Base-by-base conservation (phyloP, 2,797 vertebrate genomes). In the Hemitrygon akajei region DNA sequence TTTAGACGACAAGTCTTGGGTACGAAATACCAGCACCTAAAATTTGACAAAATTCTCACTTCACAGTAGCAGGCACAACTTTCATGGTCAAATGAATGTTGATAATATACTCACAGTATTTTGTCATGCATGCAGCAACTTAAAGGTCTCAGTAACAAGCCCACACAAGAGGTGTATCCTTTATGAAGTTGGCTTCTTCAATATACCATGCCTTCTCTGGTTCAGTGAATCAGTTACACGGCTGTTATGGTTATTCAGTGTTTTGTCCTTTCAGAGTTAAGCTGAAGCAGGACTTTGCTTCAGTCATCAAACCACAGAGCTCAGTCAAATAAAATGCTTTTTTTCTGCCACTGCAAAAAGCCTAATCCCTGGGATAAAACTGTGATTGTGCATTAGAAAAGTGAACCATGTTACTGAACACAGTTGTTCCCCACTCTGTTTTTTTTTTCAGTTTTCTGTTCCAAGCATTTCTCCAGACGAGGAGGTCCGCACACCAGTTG, bases 341-440 rank as follows among this genome's bases (percentile, higher is more conserved):
- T 86, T 27, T 86, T 86, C 56, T 86, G 82, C 58, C 56, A 86
- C 82, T 86, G 82, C 82, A 30, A 60, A 86, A 86, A 86, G 11
- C 82, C 27, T 58, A 86, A 86, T 86, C 56, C 47, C 56, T 60
- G 22, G 82, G 82, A 60, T 86, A 60, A 86, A 27, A 27, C 27
- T 86, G 82, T 60, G 73, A 9, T 30, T 30, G 27, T 27, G 73
- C 27, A 25, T 76, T 76, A 30, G 25, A 12, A 86, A 86, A 86
- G 12, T 86, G 82, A 60, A 60, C 58, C 10, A 60, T 86, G 81
- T 84, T 47, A 25, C 47, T 84, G 22, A 84, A 84, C 47, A 27
- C 47, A 84, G 4, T 58, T 4, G 4, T 11, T 16, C 6, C 6
- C 25, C 56, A 60, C 56, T 5, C 82, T 84, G 34, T 63, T 84